Conservation (phyloP, 2,797 vertebrate species). For the Tapirus indicus region DNA sequence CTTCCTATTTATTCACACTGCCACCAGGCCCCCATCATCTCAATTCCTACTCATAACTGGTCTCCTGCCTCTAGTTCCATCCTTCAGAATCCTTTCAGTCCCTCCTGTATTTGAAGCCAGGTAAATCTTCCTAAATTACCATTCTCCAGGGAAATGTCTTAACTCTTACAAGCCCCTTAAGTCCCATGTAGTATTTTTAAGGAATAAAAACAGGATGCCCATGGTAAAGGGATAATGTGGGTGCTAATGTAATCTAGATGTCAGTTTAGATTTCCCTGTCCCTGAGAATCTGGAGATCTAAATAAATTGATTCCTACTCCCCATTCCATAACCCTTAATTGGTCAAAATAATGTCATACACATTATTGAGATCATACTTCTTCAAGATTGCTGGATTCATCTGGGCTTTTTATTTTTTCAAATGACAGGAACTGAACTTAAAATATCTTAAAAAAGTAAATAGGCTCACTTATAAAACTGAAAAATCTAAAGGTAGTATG, state of each 20-base stretch:
- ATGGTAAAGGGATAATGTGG: not conserved
- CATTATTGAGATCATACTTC: not conserved
- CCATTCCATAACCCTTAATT: not conserved
- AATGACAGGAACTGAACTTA: constrained; percentile 4
- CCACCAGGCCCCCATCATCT: not conserved
- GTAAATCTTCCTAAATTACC: not conserved
- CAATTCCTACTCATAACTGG: not conserved
- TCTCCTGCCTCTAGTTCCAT: not conserved
- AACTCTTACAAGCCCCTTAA: not conserved
- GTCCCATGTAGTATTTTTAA: not conserved
- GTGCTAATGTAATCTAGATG: not conserved
- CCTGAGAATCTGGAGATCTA: not conserved
- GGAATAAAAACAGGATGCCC: not conserved
- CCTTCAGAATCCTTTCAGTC: not conserved
- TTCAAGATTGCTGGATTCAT: not conserved
- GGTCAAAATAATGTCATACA: not conserved
- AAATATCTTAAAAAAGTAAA: constrained; percentile 34
- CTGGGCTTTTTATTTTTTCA: not conserved
- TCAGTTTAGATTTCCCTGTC: not conserved
- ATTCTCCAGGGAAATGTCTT: not conserved
- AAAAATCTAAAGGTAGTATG: not conserved
- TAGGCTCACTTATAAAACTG: not conserved
- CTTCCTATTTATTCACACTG: not conserved
- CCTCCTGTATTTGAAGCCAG: not conserved
- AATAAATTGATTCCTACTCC: not conserved